Percentiles rank a stretch among this genome's conserved stretches.
Evolutionary conservation across 1,140 invertebrate genomes (phyloP).

Genomic region (Drosophila watanabei): DNA sequence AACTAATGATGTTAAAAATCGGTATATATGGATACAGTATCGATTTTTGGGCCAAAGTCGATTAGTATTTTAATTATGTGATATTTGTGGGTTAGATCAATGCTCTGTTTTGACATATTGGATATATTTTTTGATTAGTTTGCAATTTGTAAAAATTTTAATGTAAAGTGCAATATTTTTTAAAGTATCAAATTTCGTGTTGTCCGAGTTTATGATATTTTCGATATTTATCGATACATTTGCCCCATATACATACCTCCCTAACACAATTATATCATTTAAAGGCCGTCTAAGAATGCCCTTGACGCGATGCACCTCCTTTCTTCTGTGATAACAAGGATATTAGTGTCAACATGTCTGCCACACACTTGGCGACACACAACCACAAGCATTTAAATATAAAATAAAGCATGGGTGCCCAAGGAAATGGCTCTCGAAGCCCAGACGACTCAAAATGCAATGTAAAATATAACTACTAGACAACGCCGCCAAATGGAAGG

Average conservation of each 20-base stretch:
- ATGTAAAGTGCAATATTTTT: neutral
- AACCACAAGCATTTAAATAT: constrained; percentile 35
- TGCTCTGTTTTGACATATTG: neutral
- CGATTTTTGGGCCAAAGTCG: neutral
- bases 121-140: neutral
- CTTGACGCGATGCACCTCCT: constrained; percentile 6
- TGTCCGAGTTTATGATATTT: no score
- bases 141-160: neutral
- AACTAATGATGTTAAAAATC: neutral
- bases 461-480: constrained; percentile 66
- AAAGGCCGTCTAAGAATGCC: neutral
- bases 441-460: constrained; percentile 48
- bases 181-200: neutral
- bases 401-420: constrained; percentile 30
- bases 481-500: neutral
- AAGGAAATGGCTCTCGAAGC: constrained; percentile 3
- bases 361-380: constrained; percentile 18
- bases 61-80: neutral
- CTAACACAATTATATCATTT: neutral
- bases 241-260: neutral
- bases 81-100: neutral
- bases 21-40: neutral
- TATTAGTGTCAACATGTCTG: constrained; percentile 6
- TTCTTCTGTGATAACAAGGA: constrained; percentile 8
- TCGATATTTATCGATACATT: neutral